These are phyloP conservation scores for Clistopyga incitator DNA, from an alignment of 2,888 invertebrate species.

Conservation along the genomic window DNA sequence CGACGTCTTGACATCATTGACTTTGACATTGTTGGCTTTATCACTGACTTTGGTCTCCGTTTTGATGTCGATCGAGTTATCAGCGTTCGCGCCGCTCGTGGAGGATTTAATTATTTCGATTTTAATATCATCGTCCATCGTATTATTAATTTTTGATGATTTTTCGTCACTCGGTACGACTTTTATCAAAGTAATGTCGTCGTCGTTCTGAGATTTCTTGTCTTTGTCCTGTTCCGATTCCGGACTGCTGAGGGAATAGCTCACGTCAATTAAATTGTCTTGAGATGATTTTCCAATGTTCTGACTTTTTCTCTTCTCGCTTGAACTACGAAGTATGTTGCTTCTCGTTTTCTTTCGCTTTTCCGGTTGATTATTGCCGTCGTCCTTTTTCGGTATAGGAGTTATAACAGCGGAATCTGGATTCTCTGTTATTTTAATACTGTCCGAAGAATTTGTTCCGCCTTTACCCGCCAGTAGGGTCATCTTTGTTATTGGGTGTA, in stretches of 20 bases:
- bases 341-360: slow-evolving; percentile 80
- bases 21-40: slow-evolving; percentile 37
- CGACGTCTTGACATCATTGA: slow-evolving; percentile 46
- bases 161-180: slow-evolving; percentile 81
- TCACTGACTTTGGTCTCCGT: slow-evolving; percentile 61
- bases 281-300: slow-evolving; percentile 77
- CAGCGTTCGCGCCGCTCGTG: slow-evolving; percentile 69
- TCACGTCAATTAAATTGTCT: slow-evolving; percentile 77
- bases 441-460: slow-evolving; percentile 76
- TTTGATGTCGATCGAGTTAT: slow-evolving; percentile 71
- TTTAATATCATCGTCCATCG: slow-evolving; percentile 81
- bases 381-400: slow-evolving; percentile 81
- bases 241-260: slow-evolving; percentile 79
- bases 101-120: slow-evolving; percentile 82
- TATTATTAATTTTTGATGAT: slow-evolving; percentile 69
- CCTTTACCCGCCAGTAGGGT: slow-evolving; percentile 78
- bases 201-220: slow-evolving; percentile 80
- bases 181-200: slow-evolving; percentile 83
- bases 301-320: slow-evolving; percentile 80
- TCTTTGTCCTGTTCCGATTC: slow-evolving; percentile 82
- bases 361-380: slow-evolving; percentile 75
- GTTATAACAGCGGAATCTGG: slow-evolving; percentile 83
- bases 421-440: slow-evolving; percentile 83
- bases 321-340: slow-evolving; percentile 79
- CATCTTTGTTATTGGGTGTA: slow-evolving; percentile 83